phyloP scores from a whole-genome alignment of 2,888 invertebrate genomes.

The Rotaria socialis region DNA sequence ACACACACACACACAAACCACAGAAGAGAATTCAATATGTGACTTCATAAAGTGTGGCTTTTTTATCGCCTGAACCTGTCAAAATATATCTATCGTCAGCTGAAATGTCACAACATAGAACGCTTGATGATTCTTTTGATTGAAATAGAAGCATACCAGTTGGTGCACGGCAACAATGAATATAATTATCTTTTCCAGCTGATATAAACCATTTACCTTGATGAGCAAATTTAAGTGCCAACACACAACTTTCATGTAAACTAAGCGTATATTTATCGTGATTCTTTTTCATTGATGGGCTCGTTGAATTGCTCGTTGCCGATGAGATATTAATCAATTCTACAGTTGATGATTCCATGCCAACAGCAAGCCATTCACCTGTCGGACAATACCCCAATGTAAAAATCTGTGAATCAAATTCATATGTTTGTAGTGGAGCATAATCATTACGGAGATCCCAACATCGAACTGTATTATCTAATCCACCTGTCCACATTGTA shows the following conservation, averaged over 20 bases:
- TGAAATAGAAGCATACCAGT: slow-evolving; percentile 86
- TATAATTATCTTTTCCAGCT: slow-evolving; percentile 85
- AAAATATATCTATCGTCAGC: slow-evolving; percentile 92
- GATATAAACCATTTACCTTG: slow-evolving; percentile 94
- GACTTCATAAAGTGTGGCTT: slow-evolving; percentile 91
- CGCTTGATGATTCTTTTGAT: slow-evolving; percentile 84
- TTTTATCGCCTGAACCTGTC: slow-evolving; percentile 92
- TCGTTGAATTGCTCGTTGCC: slow-evolving; percentile 60
- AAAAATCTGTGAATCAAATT: slow-evolving; percentile 84
- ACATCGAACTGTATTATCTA: slow-evolving; percentile 86
- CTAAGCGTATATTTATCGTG: slow-evolving; percentile 88
- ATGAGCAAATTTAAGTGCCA: slow-evolving; percentile 84
- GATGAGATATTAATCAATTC: slow-evolving; percentile 75
- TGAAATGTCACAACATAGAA: slow-evolving; percentile 91
- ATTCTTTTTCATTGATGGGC: slow-evolving; percentile 46
- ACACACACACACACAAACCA: neutral
- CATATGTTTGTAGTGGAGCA: slow-evolving; percentile 82
- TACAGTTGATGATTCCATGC: slow-evolving; percentile 92
- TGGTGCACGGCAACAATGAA: slow-evolving; percentile 90
- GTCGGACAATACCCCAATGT: slow-evolving; percentile 89
- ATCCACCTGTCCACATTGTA: slow-evolving; percentile 86
- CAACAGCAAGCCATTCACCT: slow-evolving; percentile 89
- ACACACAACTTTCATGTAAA: slow-evolving; percentile 88
- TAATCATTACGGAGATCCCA: slow-evolving; percentile 72
- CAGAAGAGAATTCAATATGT: slow-evolving; percentile 63